Evolutionary conservation across 2,113 vertebrate species (phyloP), one percentile per base, ranked within the genome.

Genomic region (Heterocephalus glaber): DNA sequence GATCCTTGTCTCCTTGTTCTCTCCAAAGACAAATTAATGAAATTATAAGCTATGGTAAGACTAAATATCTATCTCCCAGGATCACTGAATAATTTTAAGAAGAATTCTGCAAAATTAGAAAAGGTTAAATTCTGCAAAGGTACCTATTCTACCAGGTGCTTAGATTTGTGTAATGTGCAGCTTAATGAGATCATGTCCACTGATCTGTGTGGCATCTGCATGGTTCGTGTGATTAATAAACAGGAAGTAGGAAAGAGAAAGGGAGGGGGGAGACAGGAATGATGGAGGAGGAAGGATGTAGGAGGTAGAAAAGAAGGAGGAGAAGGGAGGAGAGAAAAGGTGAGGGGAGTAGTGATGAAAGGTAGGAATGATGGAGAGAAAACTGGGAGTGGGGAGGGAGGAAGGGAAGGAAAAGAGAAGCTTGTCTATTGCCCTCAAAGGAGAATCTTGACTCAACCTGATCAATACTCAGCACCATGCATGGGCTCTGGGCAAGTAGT

Each of bases 41-140:
- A 95, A 86, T 1, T 2, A 1, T 17, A 82, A 82, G 49, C 86
- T 93, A 85, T 93, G 81, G 49, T 52, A 60, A 83, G 49, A 49
- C 41, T 60, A 90, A 94, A 33, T 19, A 66, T 52, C 65, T 80
- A 60, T 49, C 82, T 82, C 26, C 24, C 49, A 52, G 54, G 38
- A 49, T 47, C 70, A 54, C 22, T 74, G 56, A 82, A 56, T 0
- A 5, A 76, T 85, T 82, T 86, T 56, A 91, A 72, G 19, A 22
- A 89, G n/a, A 82, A 80, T 54, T 89, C 66, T 56, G 47, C 86
- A 65, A 74, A 33, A 63, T 44, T 94, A 68, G 38, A 82, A 90
- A 89, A 47, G 3, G 35, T 76, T 86, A 89, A 70, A 38, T 49
- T 58, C 52, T 87, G n/a, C 54, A 86, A 89, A 70, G 47, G 2